These are phyloP conservation scores for Gopherus flavomarginatus DNA, from an alignment of 2,113 vertebrate species.

Conservation along the genomic window DNA sequence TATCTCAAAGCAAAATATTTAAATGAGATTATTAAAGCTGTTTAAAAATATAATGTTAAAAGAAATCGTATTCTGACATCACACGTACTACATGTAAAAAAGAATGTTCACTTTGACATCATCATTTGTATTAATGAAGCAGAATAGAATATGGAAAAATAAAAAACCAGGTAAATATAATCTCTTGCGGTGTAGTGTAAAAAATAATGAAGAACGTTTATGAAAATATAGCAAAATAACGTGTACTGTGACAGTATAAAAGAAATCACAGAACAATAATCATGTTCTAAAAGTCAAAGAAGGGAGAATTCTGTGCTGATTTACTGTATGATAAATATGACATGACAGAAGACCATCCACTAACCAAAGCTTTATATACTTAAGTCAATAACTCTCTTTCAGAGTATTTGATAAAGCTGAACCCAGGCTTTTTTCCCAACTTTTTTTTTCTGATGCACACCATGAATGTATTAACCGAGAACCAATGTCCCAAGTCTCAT, in stretches of 20 bases:
- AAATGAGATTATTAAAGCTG: constrained; percentile 41
- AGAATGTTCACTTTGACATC: neutral
- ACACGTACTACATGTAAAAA: neutral
- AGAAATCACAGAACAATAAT: constrained; percentile 48
- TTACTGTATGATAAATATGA: constrained; percentile 36
- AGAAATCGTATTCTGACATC: constrained; percentile 53
- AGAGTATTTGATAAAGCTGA: neutral
- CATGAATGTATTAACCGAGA: neutral
- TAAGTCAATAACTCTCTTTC: constrained; percentile 6
- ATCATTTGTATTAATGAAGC: constrained; percentile 53
- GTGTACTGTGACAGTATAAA: constrained; percentile 48
- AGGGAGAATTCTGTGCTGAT: constrained; percentile 40
- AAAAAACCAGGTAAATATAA: constrained; percentile 35
- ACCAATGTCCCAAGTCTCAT: neutral
- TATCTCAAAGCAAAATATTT: constrained; percentile 45
- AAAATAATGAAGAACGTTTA: constrained; percentile 57
- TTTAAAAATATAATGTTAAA: constrained; percentile 60
- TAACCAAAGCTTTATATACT: constrained; percentile 15
- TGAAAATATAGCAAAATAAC: constrained; percentile 62
- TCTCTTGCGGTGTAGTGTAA: constrained; percentile 23
- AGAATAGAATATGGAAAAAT: constrained; percentile 44
- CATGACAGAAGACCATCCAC: constrained; percentile 22
- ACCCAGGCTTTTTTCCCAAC: neutral
- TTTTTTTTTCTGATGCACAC: neutral
- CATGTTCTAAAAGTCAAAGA: constrained; percentile 46